Evolutionary conservation across 2,888 invertebrate genomes (phyloP).

Genomic region (Drosophila testacea): DNA sequence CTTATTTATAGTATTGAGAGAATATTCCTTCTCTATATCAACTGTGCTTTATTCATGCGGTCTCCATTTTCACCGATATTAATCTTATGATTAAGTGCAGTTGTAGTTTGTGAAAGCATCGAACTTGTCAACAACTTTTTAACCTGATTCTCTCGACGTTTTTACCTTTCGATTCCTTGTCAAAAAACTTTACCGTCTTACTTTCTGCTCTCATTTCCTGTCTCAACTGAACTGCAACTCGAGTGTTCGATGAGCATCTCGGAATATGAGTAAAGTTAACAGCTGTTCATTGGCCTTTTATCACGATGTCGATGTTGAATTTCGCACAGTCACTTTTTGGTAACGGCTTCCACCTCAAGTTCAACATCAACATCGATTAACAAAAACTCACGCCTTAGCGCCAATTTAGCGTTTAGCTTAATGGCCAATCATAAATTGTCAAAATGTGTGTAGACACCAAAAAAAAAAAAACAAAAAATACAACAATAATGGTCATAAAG

Average conservation of each 20-base stretch:
- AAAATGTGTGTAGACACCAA: constrained; percentile 43
- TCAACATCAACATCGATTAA: constrained; percentile 62
- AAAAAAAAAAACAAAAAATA: constrained; percentile 1
- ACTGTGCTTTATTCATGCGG: neutral
- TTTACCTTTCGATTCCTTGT: neutral
- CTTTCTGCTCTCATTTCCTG: constrained; percentile 5
- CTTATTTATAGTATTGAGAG: too few species aligned
- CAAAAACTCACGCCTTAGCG: constrained; percentile 69
- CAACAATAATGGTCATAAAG: constrained; percentile 44
- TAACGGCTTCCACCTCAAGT: constrained; percentile 39
- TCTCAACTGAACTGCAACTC: constrained; percentile 3
- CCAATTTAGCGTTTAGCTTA: constrained; percentile 76
- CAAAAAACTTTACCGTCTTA: constrained; percentile 6
- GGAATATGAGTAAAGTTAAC: constrained; percentile 17
- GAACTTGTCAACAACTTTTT: neutral
- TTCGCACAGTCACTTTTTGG: constrained; percentile 41
- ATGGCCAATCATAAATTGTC: constrained; percentile 72
- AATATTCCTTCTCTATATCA: too few species aligned
- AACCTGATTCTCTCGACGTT: neutral
- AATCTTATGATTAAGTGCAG: constrained; percentile 10
- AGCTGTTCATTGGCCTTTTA: constrained; percentile 55
- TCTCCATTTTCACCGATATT: neutral
- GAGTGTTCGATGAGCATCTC: neutral
- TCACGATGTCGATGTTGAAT: constrained; percentile 8
- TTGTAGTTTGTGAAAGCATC: constrained; percentile 13